Conservation (phyloP, 1,140 invertebrate genomes). For the Myzus persicae region DNA sequence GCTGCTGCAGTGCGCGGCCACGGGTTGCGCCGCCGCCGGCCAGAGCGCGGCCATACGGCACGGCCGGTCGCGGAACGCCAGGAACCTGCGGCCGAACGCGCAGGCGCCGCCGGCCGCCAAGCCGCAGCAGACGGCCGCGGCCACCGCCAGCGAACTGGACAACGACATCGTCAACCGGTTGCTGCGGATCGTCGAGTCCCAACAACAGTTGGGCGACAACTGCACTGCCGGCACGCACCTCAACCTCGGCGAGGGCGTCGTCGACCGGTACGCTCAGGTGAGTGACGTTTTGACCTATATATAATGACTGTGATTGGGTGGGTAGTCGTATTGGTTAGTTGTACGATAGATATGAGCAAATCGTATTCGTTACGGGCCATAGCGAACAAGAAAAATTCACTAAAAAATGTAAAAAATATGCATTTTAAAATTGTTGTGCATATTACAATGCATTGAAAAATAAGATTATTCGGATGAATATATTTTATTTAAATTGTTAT, state of each 20-base stretch:
- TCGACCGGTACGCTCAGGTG: slow-evolving; percentile 92
- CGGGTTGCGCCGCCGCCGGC: neutral
- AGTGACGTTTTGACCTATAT: neutral
- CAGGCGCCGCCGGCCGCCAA: neutral
- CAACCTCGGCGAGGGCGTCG: slow-evolving; percentile 90
- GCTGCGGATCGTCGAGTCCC: slow-evolving; percentile 87
- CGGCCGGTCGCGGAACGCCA: slow-evolving; percentile 36
- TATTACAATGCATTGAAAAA: too few relatives aligned
- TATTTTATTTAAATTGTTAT: too few relatives aligned
- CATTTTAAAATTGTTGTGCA: too few relatives aligned
- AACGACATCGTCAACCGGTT: slow-evolving; percentile 85
- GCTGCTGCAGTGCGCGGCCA: neutral
- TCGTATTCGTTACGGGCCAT: too few relatives aligned
- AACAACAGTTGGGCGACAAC: slow-evolving; percentile 86
- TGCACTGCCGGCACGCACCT: slow-evolving; percentile 90
- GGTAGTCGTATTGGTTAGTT: too few relatives aligned
- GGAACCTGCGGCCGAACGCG: neutral
- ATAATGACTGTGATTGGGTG: too few relatives aligned
- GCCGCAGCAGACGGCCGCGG: neutral
- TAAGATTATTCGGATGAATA: too few relatives aligned
- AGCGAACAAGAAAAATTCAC: too few relatives aligned
- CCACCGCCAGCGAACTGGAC: neutral
- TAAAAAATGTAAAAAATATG: too few relatives aligned
- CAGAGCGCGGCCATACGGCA: slow-evolving; percentile 24
- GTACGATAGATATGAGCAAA: too few relatives aligned